phyloP scores from a whole-genome alignment of 2,888 invertebrate genomes.

The Patella depressa region DNA sequence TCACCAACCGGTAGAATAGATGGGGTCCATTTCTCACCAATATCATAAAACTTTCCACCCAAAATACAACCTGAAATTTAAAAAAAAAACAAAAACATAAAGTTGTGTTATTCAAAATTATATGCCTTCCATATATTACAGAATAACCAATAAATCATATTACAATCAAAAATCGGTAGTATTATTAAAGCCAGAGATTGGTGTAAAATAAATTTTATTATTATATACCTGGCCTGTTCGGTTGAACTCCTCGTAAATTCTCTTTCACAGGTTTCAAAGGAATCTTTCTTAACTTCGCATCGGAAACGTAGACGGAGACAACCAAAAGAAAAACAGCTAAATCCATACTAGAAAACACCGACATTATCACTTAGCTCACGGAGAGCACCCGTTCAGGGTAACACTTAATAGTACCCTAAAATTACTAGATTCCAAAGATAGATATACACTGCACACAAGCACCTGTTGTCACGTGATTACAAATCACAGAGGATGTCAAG shows the following conservation, averaged over 20 bases:
- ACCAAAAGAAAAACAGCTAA: neutral
- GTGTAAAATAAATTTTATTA: neutral
- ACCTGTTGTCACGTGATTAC: neutral
- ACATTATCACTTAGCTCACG: too few species aligned
- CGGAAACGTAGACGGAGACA: neutral
- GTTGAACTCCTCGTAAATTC: neutral
- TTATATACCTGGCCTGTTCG: neutral
- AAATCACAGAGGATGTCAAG: neutral
- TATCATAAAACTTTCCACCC: constrained; percentile 87
- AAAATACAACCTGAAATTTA: constrained; percentile 91
- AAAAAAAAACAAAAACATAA: constrained; percentile 44
- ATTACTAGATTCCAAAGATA: too few species aligned
- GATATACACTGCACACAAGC: too few species aligned
- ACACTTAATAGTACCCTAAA: too few species aligned
- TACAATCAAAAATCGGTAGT: neutral
- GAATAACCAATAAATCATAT: neutral
- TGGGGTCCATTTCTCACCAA: constrained; percentile 93
- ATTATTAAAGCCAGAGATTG: neutral
- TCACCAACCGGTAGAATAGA: constrained; percentile 94
- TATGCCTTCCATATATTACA: neutral
- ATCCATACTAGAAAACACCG: neutral
- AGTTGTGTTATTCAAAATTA: neutral
- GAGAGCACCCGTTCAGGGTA: too few species aligned
- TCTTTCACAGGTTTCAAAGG: neutral
- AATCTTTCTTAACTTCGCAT: neutral